phyloP scores from a whole-genome alignment of 2,797 vertebrate species.

The Gobio occitaniae region DNA sequence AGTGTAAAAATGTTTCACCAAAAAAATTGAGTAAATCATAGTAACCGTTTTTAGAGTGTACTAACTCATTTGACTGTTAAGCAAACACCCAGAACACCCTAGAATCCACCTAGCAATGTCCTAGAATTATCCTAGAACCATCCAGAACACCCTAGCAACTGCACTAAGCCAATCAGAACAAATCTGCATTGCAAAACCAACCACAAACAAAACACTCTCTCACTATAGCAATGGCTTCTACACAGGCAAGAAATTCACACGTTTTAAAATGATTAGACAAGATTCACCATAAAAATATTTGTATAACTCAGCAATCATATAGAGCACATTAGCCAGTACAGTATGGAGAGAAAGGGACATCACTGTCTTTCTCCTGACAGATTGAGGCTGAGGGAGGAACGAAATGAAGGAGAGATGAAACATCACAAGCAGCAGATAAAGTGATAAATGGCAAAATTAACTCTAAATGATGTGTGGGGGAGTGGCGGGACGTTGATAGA shows the following conservation, averaged over 20 bases:
- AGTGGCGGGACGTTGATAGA: conserved; percentile 67
- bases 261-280: not conserved
- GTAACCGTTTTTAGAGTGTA: not conserved
- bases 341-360: conserved; percentile 7
- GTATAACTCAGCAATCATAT: not conserved
- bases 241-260: not conserved
- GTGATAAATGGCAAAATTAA: conserved; percentile 21
- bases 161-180: not conserved
- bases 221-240: not conserved
- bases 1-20: no score
- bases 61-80: not conserved
- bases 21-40: no score
- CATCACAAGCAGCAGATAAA: conserved; percentile 24
- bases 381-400: conserved; percentile 24
- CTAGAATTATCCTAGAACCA: not conserved
- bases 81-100: not conserved
- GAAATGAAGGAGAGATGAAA: conserved; percentile 31
- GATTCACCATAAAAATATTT: not conserved
- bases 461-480: conserved; percentile 30
- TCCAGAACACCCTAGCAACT: conserved; percentile 26
- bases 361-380: conserved; percentile 29
- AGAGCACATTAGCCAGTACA: conserved; percentile 1
- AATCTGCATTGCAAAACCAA: not conserved
- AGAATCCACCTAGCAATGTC: not conserved
- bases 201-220: not conserved